Percentiles rank a stretch among this genome's conserved stretches.
phyloP scores from a whole-genome alignment of 2,888 invertebrate species.

The Pemphredon lugubris region DNA sequence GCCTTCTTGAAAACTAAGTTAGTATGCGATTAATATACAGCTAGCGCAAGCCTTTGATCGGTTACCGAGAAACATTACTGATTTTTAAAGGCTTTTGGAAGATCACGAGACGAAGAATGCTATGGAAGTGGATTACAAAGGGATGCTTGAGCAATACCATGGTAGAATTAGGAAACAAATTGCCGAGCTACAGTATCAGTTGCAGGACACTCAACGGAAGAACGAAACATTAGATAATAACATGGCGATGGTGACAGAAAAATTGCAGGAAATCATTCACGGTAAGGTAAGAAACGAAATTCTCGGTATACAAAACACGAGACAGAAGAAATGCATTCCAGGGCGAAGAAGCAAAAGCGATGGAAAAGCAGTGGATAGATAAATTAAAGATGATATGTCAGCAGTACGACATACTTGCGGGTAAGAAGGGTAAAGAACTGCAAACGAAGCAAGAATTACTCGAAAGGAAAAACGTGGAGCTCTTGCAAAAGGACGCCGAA shows the following conservation, averaged over 20 bases:
- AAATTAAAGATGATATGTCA: constrained; percentile 56
- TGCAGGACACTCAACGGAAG: constrained; percentile 59
- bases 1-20: constrained; percentile 58
- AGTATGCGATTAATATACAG: constrained; percentile 26
- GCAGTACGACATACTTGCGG: constrained; percentile 62
- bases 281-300: constrained; percentile 64
- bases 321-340: constrained; percentile 35
- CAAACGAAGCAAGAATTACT: constrained; percentile 63
- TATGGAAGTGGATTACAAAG: constrained; percentile 61
- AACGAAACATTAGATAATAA: constrained; percentile 60
- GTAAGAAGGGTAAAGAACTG: constrained; percentile 65
- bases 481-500: constrained; percentile 48
- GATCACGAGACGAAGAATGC: constrained; percentile 61
- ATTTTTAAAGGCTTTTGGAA: constrained; percentile 62
- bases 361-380: constrained; percentile 60
- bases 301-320: constrained; percentile 4
- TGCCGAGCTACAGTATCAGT: constrained; percentile 58
- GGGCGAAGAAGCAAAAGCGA: constrained; percentile 55
- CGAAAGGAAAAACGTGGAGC: constrained; percentile 60
- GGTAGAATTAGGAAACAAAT: constrained; percentile 57
- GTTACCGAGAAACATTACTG: no score
- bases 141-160: constrained; percentile 64
- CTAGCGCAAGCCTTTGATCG: no score
- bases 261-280: constrained; percentile 64
- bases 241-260: constrained; percentile 56